phyloP scores from a whole-genome alignment of 1,140 invertebrate species.

The Trichonephila clavipes region DNA sequence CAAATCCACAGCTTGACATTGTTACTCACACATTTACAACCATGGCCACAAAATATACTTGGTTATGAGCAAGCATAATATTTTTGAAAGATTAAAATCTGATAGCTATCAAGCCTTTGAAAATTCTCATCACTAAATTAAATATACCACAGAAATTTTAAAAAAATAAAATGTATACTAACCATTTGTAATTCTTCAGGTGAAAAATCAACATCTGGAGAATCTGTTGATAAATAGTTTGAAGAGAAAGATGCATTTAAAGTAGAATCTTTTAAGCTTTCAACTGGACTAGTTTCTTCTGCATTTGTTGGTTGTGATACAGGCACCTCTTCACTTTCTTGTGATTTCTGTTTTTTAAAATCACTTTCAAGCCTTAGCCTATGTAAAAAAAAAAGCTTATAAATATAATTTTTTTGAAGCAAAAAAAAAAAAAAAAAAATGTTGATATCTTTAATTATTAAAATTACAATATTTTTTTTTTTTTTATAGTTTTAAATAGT shows the following conservation, averaged over 20 bases:
- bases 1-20: too few relatives aligned
- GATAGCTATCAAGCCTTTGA: too few relatives aligned
- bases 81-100: too few relatives aligned
- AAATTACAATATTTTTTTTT: too few relatives aligned
- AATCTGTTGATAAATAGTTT: neutral
- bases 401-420: neutral
- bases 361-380: conserved; percentile 72
- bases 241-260: neutral
- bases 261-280: neutral
- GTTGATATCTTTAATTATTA: too few relatives aligned
- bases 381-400: neutral
- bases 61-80: too few relatives aligned
- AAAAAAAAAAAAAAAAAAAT: neutral
- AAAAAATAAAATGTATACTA: conserved; percentile 31
- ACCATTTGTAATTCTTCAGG: conserved; percentile 94
- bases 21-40: too few relatives aligned
- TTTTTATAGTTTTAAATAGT: too few relatives aligned
- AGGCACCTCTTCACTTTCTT: neutral
- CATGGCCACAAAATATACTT: too few relatives aligned
- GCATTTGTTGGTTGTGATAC: neutral
- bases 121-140: too few relatives aligned
- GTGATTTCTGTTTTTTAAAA: conserved; percentile 59
- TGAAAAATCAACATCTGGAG: conserved; percentile 85
- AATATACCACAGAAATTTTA: neutral
- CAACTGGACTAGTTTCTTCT: neutral